These are phyloP conservation scores for Propithecus perrieri DNA, from an alignment of 2,797 vertebrate species.

Conservation along the genomic window DNA sequence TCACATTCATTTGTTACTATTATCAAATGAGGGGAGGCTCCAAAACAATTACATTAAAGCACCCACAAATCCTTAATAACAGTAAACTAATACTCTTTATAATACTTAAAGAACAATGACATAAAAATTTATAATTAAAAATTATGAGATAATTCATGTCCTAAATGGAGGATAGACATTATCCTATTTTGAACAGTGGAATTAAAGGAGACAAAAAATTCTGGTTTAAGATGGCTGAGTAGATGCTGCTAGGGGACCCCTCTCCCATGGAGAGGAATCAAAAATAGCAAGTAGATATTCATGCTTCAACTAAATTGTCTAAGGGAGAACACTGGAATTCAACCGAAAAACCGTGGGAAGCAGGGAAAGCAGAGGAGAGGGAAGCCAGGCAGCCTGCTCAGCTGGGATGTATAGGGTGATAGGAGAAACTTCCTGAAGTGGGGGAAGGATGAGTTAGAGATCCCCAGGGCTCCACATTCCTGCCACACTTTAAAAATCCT, in stretches of 20 bases:
- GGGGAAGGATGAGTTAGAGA: background rate
- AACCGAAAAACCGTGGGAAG: background rate
- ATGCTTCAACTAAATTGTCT: background rate
- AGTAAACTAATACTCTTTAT: background rate
- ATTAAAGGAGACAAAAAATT: background rate
- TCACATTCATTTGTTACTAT: background rate
- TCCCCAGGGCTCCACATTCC: background rate
- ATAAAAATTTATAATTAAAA: background rate
- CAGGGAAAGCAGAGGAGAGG: background rate
- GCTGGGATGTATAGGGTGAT: background rate
- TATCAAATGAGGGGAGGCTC: background rate
- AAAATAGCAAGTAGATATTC: background rate
- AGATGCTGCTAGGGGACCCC: background rate
- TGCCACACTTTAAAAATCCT: background rate
- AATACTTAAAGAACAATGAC: background rate
- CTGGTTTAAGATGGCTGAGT: background rate
- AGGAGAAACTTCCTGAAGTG: background rate
- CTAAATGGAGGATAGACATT: background rate
- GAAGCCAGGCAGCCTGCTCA: background rate
- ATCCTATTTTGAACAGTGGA: background rate
- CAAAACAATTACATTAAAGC: background rate
- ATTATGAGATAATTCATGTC: background rate
- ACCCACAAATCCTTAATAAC: background rate
- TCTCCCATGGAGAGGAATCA: background rate
- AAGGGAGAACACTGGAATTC: background rate